Conservation (phyloP, 2,888 invertebrate genomes). For the Cerastoderma edule region DNA sequence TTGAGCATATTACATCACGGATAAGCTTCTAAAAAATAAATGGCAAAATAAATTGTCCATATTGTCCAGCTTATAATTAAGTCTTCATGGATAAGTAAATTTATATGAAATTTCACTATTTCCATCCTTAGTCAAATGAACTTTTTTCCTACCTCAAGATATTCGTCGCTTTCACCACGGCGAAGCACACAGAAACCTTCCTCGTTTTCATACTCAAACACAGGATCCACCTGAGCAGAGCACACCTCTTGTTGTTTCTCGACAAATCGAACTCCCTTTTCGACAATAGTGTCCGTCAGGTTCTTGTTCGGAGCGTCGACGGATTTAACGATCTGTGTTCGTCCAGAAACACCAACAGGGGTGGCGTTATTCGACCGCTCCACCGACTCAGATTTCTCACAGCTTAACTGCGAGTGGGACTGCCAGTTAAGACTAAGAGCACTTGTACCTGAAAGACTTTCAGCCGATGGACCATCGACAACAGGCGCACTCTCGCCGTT, state of each 20-base stretch:
- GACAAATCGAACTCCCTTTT: not conserved
- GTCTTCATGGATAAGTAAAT: too few relatives aligned
- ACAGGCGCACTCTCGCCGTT: too few relatives aligned
- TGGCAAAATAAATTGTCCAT: too few relatives aligned
- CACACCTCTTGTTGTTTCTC: not conserved
- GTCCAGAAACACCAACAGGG: not conserved
- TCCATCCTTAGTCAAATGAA: too few relatives aligned
- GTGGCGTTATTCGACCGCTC: constrained; percentile 22
- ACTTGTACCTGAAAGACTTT: too few relatives aligned
- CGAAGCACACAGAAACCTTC: constrained; percentile 24
- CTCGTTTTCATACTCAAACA: constrained; percentile 7
- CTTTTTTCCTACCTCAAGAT: not conserved
- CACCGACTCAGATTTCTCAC: not conserved
- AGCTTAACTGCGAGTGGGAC: too few relatives aligned
- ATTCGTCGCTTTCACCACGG: not conserved
- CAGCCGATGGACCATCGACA: too few relatives aligned
- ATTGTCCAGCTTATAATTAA: too few relatives aligned
- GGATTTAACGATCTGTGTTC: not conserved
- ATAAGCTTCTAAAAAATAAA: too few relatives aligned
- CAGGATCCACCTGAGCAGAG: not conserved
- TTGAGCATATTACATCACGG: too few relatives aligned
- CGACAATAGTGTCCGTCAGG: not conserved
- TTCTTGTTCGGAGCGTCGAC: not conserved
- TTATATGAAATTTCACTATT: too few relatives aligned
- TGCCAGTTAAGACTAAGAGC: too few relatives aligned